These are phyloP conservation scores for Myrmecophaga tridactyla DNA, from an alignment of 2,113 vertebrate species.

Conservation along the genomic window DNA sequence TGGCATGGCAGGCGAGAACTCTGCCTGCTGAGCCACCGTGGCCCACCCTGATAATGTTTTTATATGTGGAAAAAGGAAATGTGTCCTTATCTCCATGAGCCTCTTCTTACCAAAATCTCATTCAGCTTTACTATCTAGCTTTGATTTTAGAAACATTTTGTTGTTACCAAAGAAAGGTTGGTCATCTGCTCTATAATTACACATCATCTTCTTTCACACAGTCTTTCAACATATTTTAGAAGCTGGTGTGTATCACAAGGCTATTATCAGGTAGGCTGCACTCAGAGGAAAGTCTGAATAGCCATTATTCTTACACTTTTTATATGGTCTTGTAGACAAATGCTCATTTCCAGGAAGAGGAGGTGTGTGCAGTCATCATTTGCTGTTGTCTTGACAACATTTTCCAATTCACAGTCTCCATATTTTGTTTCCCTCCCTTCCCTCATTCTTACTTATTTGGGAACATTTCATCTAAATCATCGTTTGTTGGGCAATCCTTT, in stretches of 20 bases:
- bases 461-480: conserved; percentile 81
- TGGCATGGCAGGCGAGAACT: no score
- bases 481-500: conserved; percentile 77
- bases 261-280: conserved; percentile 17
- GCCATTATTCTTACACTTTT: conserved; percentile 63
- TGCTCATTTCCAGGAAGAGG: conserved; percentile 49
- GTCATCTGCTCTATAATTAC: conserved; percentile 13
- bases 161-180: background rate
- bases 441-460: conserved; percentile 75
- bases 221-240: conserved; percentile 60
- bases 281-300: conserved; percentile 55
- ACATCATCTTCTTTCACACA: background rate
- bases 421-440: background rate
- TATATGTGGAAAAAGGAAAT: background rate
- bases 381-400: conserved; percentile 68
- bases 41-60: background rate
- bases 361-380: conserved; percentile 35
- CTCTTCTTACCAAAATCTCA: background rate
- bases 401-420: background rate
- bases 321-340: conserved; percentile 11
- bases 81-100: no score
- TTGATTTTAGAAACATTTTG: background rate
- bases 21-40: no score
- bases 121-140: background rate
- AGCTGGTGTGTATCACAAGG: background rate